Percentiles rank a stretch among this genome's conserved stretches.
Conservation (phyloP, 2,888 invertebrate genomes). For the Chrysolina haemoptera region DNA sequence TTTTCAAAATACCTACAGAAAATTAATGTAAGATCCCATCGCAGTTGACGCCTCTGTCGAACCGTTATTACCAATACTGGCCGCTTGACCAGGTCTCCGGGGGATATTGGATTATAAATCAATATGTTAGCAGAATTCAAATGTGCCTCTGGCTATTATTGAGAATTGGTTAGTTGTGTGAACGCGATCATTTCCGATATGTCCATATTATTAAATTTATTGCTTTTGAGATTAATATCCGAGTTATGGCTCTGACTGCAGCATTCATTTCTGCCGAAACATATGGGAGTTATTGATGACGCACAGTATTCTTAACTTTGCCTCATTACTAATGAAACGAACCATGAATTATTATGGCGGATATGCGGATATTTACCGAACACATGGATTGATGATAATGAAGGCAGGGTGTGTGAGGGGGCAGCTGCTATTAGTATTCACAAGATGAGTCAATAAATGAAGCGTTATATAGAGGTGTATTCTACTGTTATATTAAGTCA, state of each 20-base stretch:
- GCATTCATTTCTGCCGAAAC: not conserved
- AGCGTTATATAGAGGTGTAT: no score
- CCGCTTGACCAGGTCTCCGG: constrained; percentile 29
- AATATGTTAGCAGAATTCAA: constrained; percentile 43
- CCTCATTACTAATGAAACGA: no score
- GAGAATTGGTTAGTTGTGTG: constrained; percentile 44
- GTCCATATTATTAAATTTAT: constrained; percentile 41
- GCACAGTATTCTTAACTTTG: not conserved
- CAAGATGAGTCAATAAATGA: no score
- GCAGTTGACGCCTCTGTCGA: constrained; percentile 18
- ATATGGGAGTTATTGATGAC: constrained; percentile 3
- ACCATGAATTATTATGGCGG: no score
- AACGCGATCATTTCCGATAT: constrained; percentile 45
- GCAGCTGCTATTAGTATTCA: no score
- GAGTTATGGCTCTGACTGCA: constrained; percentile 18
- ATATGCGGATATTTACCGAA: no score
- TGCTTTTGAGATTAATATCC: constrained; percentile 38
- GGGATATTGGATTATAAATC: constrained; percentile 40
- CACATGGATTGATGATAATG: no score
- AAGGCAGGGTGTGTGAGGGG: no score
- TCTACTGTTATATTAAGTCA: no score
- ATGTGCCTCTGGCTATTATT: constrained; percentile 39
- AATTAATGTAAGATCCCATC: not conserved
- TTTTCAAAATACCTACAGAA: not conserved
- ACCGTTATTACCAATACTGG: constrained; percentile 34